Conservation (phyloP, 2,888 invertebrate genomes). For the Cephus sareptanus region DNA sequence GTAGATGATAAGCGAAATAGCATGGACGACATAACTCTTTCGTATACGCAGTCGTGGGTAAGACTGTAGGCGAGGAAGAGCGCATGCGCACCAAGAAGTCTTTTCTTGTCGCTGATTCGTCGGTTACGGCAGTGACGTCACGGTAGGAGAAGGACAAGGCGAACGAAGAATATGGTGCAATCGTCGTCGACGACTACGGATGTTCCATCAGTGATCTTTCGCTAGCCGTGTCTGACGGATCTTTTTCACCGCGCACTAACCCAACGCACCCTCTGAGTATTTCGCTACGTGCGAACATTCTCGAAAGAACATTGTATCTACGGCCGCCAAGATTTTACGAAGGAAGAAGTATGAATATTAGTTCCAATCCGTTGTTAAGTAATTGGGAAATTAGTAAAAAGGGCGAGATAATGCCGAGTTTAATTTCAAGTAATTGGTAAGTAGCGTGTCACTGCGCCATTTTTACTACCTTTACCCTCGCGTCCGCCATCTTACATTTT, state of each 20-base stretch:
- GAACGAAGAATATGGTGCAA: neutral
- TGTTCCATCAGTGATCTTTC: neutral
- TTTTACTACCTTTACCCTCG: constrained; percentile 36
- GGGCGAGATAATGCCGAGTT: constrained; percentile 71
- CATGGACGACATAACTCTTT: neutral
- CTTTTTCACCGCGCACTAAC: neutral
- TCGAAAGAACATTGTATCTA: constrained; percentile 24
- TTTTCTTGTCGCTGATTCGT: neutral
- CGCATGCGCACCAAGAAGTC: neutral
- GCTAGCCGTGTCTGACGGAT: neutral
- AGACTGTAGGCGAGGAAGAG: neutral
- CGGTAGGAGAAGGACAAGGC: neutral
- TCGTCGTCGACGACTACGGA: neutral
- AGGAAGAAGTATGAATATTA: constrained; percentile 65
- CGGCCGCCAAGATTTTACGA: constrained; percentile 61
- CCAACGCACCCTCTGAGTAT: neutral
- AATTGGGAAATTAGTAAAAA: constrained; percentile 64
- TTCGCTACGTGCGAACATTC: constrained; percentile 17
- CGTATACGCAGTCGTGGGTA: neutral
- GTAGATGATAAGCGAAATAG: constrained; percentile 22
- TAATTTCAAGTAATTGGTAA: constrained; percentile 75
- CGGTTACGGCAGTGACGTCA: neutral
- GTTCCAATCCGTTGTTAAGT: constrained; percentile 58
- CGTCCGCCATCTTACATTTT: constrained; percentile 46
- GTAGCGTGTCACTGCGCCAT: constrained; percentile 57